A percentile compares a stretch with the other conserved stretches of the same genome.
phyloP scores from a whole-genome alignment of 2,113 vertebrate genomes.

The Rhinolophus ferrumequinum region DNA sequence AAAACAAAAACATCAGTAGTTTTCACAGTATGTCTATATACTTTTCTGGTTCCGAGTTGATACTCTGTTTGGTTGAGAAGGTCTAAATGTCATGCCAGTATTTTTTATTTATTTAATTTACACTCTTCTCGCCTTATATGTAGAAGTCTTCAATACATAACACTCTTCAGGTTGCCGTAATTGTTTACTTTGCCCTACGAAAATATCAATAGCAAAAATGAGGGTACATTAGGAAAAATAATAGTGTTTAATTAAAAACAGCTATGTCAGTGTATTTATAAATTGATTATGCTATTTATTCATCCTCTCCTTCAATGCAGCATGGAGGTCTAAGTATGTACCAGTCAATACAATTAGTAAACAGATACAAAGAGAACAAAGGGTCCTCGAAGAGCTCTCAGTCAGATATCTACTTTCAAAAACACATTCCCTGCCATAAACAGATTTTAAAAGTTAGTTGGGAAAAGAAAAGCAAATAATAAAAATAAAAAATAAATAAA shows the following conservation, averaged over 20 bases:
- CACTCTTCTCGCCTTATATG: not conserved
- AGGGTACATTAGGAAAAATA: not conserved
- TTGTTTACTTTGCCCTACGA: not conserved
- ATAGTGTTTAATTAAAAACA: not conserved
- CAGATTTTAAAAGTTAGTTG: constrained; percentile 63
- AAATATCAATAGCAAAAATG: not conserved
- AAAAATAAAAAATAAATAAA: no score
- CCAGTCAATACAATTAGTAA: not conserved
- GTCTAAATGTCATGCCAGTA: not conserved
- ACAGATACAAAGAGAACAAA: constrained; percentile 10
- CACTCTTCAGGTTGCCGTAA: not conserved
- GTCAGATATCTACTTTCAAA: constrained; percentile 47
- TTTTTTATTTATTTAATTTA: constrained; percentile 9
- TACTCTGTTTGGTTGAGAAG: constrained; percentile 18
- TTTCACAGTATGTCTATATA: constrained; percentile 20
- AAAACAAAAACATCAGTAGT: constrained; percentile 62
- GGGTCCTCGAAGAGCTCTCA: not conserved
- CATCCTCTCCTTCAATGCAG: not conserved
- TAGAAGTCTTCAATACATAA: not conserved
- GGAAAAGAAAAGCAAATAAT: no score
- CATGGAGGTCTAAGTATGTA: not conserved
- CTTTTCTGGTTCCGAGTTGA: not conserved
- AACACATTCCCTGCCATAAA: not conserved
- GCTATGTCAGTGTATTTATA: not conserved
- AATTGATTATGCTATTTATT: not conserved